Base-by-base conservation (phyloP, 2,888 invertebrate genomes). In the Conus canariensis region DNA sequence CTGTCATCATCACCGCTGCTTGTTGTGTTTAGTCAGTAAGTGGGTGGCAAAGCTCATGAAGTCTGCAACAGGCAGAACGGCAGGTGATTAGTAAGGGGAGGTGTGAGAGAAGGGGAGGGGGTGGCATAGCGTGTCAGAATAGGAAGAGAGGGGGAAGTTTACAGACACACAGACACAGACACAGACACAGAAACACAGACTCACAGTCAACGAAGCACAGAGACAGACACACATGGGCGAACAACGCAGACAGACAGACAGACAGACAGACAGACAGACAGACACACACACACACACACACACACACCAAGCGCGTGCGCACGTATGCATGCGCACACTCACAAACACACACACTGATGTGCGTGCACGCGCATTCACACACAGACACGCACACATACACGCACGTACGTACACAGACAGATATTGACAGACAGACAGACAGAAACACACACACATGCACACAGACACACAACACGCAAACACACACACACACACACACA, bases 21-120 rank as follows among this genome's bases (percentile, higher is more conserved):
- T 74, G 22, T n/a, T 74, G 74, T 22, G 8, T 74, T 74, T 74
- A 74, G 74, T 22, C 74, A 74, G 74, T 74, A 74, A 6, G n/a
- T n/a, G 74, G 74, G 74, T n/a, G n/a, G 74, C 74, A 74, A 74
- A 74, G 70, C 74, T n/a, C 74, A 74, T 74, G 74, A 74, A 74
- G 74, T 74, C 74, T 74, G 74, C 6, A 74, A 74, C 74, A 74
- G 19, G 60, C 12, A 16, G 60, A 64, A 64, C 60, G 16, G 60
- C 60, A 16, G 16, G 60, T 16, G 70, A 22, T 16, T 70, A 22
- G 70, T 19, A 19, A 22, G 70, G 16, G 19, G 70, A 19, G 22
- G 70, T 70, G 70, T 19, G 70, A 22, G 19, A 22, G 70, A 22
- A 70, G 0, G 70, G 22, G 70, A 22, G n/a, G 14, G 22, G 16